Percentiles rank a stretch among this genome's conserved stretches.
These are phyloP conservation scores for Idaea straminata DNA, from an alignment of 2,888 invertebrate species.

Conservation along the genomic window DNA sequence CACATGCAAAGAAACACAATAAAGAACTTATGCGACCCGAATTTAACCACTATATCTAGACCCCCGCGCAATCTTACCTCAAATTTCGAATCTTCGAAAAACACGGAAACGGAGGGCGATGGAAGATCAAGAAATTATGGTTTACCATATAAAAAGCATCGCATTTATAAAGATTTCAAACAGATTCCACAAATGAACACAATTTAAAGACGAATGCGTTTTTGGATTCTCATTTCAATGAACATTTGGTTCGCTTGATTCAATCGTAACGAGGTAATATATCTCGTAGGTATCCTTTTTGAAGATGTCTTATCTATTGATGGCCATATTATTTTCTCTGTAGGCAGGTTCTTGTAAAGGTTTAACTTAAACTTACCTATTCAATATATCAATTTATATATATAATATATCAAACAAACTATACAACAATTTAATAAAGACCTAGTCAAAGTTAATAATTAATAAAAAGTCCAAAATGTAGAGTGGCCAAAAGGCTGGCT, in stretches of 20 bases:
- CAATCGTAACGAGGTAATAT: constrained; percentile 61
- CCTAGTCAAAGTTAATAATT: too few species aligned
- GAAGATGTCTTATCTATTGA: constrained; percentile 12
- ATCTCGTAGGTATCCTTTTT: constrained; percentile 36
- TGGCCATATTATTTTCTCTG: not conserved
- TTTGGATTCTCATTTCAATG: constrained; percentile 65
- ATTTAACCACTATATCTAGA: constrained; percentile 50
- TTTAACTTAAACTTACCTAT: too few species aligned
- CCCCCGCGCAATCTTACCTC: constrained; percentile 20
- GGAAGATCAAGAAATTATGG: constrained; percentile 42
- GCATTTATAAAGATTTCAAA: constrained; percentile 75
- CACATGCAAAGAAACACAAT: constrained; percentile 56
- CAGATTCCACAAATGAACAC: constrained; percentile 73
- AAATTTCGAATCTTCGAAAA: constrained; percentile 16
- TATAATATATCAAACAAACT: too few species aligned
- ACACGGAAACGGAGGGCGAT: constrained; percentile 25
- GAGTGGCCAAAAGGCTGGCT: too few species aligned
- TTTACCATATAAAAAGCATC: constrained; percentile 47
- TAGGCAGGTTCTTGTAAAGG: not conserved
- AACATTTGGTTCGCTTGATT: constrained; percentile 54
- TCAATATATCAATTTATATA: too few species aligned
- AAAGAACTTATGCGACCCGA: constrained; percentile 47
- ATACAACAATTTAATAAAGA: too few species aligned
- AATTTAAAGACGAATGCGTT: constrained; percentile 74
- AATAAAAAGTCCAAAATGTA: too few species aligned